Base-by-base conservation (phyloP, 2,888 invertebrate species). In the Pollenia angustigena region DNA sequence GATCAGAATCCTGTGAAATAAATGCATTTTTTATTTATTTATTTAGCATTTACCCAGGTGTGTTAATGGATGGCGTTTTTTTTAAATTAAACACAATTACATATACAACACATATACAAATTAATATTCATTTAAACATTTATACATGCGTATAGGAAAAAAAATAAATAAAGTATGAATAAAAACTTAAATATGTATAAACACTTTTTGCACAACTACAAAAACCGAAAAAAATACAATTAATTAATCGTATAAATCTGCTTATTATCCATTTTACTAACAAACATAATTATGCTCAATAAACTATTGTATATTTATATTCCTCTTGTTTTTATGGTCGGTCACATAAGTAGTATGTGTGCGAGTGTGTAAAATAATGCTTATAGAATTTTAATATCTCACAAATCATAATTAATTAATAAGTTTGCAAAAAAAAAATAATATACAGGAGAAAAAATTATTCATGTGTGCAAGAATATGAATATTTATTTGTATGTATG, bases 211-310 rank as follows among this genome's bases (percentile, higher is more conserved):
- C 50, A 50, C 6, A 48, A 60, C 10, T 40, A 11, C 18, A 52
- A 56, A 46, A 14, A 64, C 32, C 6, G 42, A 40, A 72, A 78
- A 79, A 81, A 81, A 76, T 54, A 64, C 85, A 89, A 89, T 89
- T 88, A 89, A 89, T 89, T 89, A 84, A 89, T 87, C 87, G 88
- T 74, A 89, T 87, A 89, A 89, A 88, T 88, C 88, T 81, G 88
- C 88, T 88, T 88, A 88, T 88, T 87, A 85, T 87, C 87, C 84
- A 84, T 84, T 87, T 87, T 84, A 58, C 84, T 84, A 81, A 84
- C 81, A 87, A 84, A 87, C 71, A 69, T 78, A 87, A 87, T 87
- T 87, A 81, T 71, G 68, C 71, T 69, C 68, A 54, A 79, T 84
- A 74, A 58, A 79, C 79, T 72, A 74, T 79, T 74, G 58, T 71